Percentiles rank a stretch among this genome's conserved stretches.
These are phyloP conservation scores for Mylabris phalerata DNA, from an alignment of 1,140 invertebrate species.

Conservation along the genomic window DNA sequence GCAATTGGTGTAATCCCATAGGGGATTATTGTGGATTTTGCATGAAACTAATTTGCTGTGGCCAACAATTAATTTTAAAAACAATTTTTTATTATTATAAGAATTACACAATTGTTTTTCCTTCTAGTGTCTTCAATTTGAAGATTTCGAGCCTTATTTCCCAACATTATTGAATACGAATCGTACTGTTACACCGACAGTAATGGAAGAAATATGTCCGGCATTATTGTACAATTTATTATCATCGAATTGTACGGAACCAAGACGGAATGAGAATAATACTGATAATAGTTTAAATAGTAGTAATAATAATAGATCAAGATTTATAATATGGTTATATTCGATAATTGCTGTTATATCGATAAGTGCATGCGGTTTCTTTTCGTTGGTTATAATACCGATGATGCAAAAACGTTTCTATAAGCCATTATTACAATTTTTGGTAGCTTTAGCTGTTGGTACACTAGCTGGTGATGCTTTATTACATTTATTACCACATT, in stretches of 20 bases:
- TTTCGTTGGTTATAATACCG: constrained; percentile 80
- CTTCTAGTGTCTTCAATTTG: constrained; percentile 43
- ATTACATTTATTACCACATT: constrained; percentile 88
- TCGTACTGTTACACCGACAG: neutral
- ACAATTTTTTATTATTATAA: constrained; percentile 12
- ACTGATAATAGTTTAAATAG: neutral
- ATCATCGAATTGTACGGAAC: constrained; percentile 16
- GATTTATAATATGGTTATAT: constrained; percentile 60
- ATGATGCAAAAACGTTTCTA: constrained; percentile 86
- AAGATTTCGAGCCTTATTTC: constrained; percentile 40
- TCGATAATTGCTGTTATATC: constrained; percentile 70
- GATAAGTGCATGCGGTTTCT: constrained; percentile 76
- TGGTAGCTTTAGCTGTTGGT: constrained; percentile 84
- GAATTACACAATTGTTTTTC: constrained; percentile 28
- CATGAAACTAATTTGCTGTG: no score
- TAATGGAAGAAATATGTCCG: constrained; percentile 24
- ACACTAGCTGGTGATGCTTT: constrained; percentile 87
- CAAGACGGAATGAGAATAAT: neutral
- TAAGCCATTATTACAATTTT: constrained; percentile 81
- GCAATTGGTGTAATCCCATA: no score
- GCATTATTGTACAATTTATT: constrained; percentile 32
- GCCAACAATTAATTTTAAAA: no score
- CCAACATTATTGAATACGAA: constrained; percentile 17
- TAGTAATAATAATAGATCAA: neutral
- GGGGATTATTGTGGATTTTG: no score